phyloP scores from a whole-genome alignment of 2,113 vertebrate genomes.

The Percina caprodes region DNA sequence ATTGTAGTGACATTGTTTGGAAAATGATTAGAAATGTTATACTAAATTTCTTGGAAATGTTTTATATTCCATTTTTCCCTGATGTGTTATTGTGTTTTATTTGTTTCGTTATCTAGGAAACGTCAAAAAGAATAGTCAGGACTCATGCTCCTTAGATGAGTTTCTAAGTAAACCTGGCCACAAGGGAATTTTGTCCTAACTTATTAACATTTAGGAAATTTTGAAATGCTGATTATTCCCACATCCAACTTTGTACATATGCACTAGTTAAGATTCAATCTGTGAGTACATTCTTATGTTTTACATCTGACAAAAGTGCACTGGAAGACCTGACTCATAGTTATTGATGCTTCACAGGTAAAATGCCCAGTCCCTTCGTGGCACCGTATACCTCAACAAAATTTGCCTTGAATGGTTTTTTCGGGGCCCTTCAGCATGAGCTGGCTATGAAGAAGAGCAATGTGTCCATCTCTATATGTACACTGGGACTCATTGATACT shows the following conservation, averaged over 20 bases:
- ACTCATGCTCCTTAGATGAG: background rate
- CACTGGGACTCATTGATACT: constrained; percentile 88
- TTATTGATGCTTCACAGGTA: constrained; percentile 78
- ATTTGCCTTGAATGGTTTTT: constrained; percentile 90
- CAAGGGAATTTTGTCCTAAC: background rate
- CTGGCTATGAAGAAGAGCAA: constrained; percentile 86
- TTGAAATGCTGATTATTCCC: background rate
- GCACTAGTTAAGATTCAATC: background rate
- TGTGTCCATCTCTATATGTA: constrained; percentile 86
- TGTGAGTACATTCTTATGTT: background rate
- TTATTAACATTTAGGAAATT: background rate
- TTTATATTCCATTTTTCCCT: background rate
- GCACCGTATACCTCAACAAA: constrained; percentile 87
- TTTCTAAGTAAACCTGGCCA: background rate
- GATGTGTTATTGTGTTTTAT: background rate
- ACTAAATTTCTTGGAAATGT: background rate
- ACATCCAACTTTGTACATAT: background rate
- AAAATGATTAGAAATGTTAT: background rate
- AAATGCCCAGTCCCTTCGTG: constrained; percentile 81
- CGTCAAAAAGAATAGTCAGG: background rate
- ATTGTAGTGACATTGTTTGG: background rate
- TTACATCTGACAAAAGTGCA: background rate
- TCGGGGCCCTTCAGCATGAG: constrained; percentile 85
- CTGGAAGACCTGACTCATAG: background rate
- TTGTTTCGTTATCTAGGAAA: background rate